Base-by-base conservation (phyloP, 2,797 vertebrate species). In the Ctenochaetus hawaiiensis region DNA sequence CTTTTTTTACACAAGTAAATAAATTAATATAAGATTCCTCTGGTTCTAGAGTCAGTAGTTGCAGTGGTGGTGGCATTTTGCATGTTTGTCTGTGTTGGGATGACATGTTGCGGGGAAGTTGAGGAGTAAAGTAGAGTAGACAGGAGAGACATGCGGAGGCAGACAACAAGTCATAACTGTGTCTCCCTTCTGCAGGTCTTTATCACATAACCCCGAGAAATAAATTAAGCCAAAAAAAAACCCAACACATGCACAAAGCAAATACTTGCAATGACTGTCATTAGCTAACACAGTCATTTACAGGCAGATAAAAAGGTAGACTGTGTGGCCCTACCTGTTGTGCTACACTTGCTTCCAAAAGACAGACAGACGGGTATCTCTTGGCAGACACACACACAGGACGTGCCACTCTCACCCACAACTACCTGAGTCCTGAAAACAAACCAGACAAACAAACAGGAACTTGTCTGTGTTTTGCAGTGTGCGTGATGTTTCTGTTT, bases 401-500 rank as follows among this genome's bases (percentile, higher is more conserved):
- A 70, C 49, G 61, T 20, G 47, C 7, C 37, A 47, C 53, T 41
- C 17, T 61, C 57, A 56, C 41, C 52, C 22, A 57, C n/a, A 14
- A 23, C 39, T 39, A 59, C 44, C 23, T 45, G 47, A 17, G 43
- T 51, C 44, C 41, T 58, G 20, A 67, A 70, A 73, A 66, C 47
- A 45, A 66, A 71, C 58, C 44, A 58, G 56, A 34, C 67, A 54
- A 47, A 81, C 61, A 65, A 56, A 63, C 57, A 5, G 11, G 2
- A 69, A 44, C 47, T 63, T 64, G 30, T 52, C 59, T 60, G 52
- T 10, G 56, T 53, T 17, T 61, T 61, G 4, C 41, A 23, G 63
- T 16, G 37, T 73, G 26, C 8, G n/a, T 68, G 61, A 69, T 71
- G 53, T 71, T 79, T 72, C 16, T 69, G 51, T 79, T 63, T 72